Conservation (phyloP, 2,797 vertebrate genomes). For the Emys orbicularis region DNA sequence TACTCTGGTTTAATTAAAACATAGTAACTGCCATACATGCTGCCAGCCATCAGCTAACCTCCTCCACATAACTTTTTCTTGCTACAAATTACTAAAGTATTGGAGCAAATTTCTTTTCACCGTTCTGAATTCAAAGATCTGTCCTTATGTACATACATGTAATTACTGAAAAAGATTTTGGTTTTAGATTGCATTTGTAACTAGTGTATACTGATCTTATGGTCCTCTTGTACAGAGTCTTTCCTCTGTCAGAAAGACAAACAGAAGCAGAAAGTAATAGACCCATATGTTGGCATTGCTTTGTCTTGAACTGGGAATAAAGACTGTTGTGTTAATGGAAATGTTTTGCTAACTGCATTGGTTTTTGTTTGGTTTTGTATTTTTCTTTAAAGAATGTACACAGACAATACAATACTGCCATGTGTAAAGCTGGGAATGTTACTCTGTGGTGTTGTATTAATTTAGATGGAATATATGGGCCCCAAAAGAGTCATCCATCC, state of each 20-base stretch:
- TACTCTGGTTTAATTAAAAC: neutral
- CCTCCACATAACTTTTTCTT: neutral
- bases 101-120: neutral
- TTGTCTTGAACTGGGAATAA: neutral
- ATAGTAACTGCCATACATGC: neutral
- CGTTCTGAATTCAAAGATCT: neutral
- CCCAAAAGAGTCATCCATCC: too few relatives aligned
- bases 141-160: neutral
- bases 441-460: too few relatives aligned
- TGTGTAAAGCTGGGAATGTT: neutral
- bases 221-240: neutral
- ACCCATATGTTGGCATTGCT: neutral
- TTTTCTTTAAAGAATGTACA: neutral
- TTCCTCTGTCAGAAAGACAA: neutral
- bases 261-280: neutral
- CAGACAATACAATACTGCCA: fast-evolving
- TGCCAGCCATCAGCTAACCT: neutral
- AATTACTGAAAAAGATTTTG: neutral
- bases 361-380: neutral
- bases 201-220: neutral
- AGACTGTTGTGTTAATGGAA: neutral
- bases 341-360: neutral
- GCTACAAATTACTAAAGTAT: neutral
- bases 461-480: too few relatives aligned
- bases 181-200: neutral